A percentile compares a stretch with the other conserved stretches of the same genome.
These are phyloP conservation scores for Penaeus japonicus DNA, from an alignment of 1,140 invertebrate genomes.

Conservation along the genomic window DNA sequence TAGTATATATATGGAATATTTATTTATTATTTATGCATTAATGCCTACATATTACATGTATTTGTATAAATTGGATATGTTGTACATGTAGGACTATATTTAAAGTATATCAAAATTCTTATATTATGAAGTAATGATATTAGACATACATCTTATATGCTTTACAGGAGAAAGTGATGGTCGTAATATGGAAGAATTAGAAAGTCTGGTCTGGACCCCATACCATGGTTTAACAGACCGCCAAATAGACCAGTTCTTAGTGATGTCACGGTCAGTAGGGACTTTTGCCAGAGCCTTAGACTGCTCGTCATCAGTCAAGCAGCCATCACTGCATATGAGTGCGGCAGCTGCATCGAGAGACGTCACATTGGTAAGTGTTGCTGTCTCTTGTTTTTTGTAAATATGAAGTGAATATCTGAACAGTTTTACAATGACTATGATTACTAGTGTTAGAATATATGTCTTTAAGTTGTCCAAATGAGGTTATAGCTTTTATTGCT, in stretches of 20 bases:
- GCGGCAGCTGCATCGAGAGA: conserved; percentile 98
- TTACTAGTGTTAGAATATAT: too few relatives aligned
- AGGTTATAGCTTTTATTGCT: too few relatives aligned
- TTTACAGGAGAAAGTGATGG: conserved; percentile 76
- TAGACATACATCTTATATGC: background rate
- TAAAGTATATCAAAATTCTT: too few relatives aligned
- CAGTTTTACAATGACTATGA: too few relatives aligned
- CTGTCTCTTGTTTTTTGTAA: background rate
- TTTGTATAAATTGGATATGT: too few relatives aligned
- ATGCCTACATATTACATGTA: too few relatives aligned
- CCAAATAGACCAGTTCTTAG: conserved; percentile 98
- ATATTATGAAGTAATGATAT: background rate
- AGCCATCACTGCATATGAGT: conserved; percentile 98
- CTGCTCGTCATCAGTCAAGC: conserved; percentile 96
- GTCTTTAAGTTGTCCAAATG: too few relatives aligned
- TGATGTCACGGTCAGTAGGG: conserved; percentile 93
- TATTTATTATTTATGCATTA: too few relatives aligned
- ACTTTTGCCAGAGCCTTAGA: conserved; percentile 98
- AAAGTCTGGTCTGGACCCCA: conserved; percentile 94
- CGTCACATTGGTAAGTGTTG: conserved; percentile 85
- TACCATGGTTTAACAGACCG: conserved; percentile 87
- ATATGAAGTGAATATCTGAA: too few relatives aligned
- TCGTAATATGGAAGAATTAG: conserved; percentile 80
- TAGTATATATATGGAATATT: too few relatives aligned
- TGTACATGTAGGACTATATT: too few relatives aligned